These are phyloP conservation scores for Bhutanitis thaidina DNA, from an alignment of 2,888 invertebrate genomes.

Conservation along the genomic window DNA sequence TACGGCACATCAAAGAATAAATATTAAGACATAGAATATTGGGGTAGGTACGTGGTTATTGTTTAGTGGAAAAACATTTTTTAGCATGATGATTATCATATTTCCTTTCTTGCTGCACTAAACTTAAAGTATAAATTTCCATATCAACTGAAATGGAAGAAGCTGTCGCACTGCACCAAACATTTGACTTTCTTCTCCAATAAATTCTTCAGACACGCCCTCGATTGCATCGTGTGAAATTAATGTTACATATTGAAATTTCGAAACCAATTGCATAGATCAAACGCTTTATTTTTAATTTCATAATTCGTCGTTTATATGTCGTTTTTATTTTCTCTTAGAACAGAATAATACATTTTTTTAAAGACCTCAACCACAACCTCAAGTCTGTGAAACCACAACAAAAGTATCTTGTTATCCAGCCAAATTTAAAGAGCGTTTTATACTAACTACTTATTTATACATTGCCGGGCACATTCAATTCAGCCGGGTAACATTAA, in stretches of 20 bases:
- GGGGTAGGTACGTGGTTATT: too few relatives aligned
- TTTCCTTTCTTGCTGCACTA: background rate
- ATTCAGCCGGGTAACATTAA: conserved; percentile 52
- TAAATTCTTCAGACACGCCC: background rate
- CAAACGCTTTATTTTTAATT: too few relatives aligned
- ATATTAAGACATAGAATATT: too few relatives aligned
- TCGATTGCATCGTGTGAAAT: background rate
- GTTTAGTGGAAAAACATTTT: background rate
- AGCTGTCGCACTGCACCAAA: conserved; percentile 13
- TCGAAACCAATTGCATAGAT: too few relatives aligned
- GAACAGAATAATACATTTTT: too few relatives aligned
- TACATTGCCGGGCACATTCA: conserved; percentile 30
- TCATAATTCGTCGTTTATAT: too few relatives aligned
- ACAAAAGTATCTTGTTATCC: background rate
- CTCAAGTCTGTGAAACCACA: too few relatives aligned
- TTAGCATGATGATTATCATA: background rate
- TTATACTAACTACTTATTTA: background rate
- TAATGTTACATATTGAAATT: too few relatives aligned
- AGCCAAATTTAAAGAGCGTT: conserved; percentile 1
- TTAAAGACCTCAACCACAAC: too few relatives aligned
- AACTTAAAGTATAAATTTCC: conserved; percentile 12
- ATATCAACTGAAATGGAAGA: conserved; percentile 1
- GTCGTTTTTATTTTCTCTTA: too few relatives aligned
- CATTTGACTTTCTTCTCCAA: background rate
- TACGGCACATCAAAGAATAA: too few relatives aligned